These are phyloP conservation scores for Acronicta alni DNA, from an alignment of 2,888 invertebrate species.

Conservation along the genomic window DNA sequence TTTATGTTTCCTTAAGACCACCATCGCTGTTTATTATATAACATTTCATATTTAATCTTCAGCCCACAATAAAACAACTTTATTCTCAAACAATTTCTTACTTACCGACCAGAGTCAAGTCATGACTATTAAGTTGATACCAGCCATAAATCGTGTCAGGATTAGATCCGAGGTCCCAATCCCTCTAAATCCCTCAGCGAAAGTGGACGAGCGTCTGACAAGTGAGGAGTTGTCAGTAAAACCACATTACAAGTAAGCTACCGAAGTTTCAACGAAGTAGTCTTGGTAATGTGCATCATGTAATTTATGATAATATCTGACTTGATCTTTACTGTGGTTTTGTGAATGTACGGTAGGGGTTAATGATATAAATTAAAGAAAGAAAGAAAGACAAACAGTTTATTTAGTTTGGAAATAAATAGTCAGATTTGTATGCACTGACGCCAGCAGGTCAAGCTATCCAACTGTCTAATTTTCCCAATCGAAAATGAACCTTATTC, in stretches of 20 bases:
- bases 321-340: too few species aligned
- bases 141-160: slow-evolving; percentile 48
- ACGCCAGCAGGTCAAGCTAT: too few species aligned
- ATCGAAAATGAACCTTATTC: too few species aligned
- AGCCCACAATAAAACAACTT: slow-evolving; percentile 7
- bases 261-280: slow-evolving; percentile 3
- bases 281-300: too few species aligned
- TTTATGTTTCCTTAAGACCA: too few species aligned
- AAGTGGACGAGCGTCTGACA: slow-evolving; percentile 32
- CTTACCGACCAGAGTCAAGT: slow-evolving; percentile 31
- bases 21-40: not conserved
- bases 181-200: slow-evolving; percentile 49
- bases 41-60: not conserved
- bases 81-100: slow-evolving; percentile 13
- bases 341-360: too few species aligned
- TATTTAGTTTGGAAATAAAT: too few species aligned
- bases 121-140: slow-evolving; percentile 39
- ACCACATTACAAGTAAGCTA: not conserved
- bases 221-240: slow-evolving; percentile 23
- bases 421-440: too few species aligned
- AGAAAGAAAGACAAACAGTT: too few species aligned
- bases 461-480: too few species aligned
- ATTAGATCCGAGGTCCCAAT: slow-evolving; percentile 47
- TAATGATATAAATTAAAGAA: too few species aligned
- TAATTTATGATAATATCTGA: too few species aligned